Base-by-base conservation (phyloP, 2,113 vertebrate species). In the Stercorarius parasiticus region DNA sequence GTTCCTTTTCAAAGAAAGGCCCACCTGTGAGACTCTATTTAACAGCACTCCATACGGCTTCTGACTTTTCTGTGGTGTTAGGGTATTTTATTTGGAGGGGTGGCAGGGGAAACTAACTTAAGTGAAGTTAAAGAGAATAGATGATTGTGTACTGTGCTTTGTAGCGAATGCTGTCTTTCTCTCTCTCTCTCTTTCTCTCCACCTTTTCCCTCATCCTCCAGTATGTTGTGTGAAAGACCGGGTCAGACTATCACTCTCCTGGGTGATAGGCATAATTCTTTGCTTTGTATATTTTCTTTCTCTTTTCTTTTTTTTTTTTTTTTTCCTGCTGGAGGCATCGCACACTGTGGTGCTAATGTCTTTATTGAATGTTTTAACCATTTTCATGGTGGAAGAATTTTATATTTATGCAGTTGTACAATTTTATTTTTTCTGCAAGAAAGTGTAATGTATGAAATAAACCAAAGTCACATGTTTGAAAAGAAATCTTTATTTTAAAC, bases 321-420 rank as follows among this genome's bases (percentile, higher is more conserved):
- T 95, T 98, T 98, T 98, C 98, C 98, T 98, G 95, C 98, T 98
- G 98, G 98, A 99, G 98, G 98, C 99, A 98, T 99, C 99, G 98
- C 98, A 87, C 95, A 97, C 97, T 99, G 96, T 96, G 99, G 98
- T 99, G 99, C 98, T 98, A 98, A 98, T 97, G 98, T 99, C 99
- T 99, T 99, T 99, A 98, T 96, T 99, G 98, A 99, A 99, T 99
- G 99, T 99, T 99, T 99, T 99, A 98, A 98, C 99, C 99, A 99
- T 99, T 99, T 99, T 99, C 99, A 99, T 99, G 99, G 98, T 99
- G 98, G 98, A 99, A 99, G 98, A 99, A 99, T 99, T 99, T 99
- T 99, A 99, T 99, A 99, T 99, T 99, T 99, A 99, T 99, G 99
- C 99, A 99, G 99, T 99, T 99, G 99, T 99, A 99, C 98, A 99